These are phyloP conservation scores for Cloeon dipterum DNA, from an alignment of 2,888 invertebrate species.

Conservation along the genomic window DNA sequence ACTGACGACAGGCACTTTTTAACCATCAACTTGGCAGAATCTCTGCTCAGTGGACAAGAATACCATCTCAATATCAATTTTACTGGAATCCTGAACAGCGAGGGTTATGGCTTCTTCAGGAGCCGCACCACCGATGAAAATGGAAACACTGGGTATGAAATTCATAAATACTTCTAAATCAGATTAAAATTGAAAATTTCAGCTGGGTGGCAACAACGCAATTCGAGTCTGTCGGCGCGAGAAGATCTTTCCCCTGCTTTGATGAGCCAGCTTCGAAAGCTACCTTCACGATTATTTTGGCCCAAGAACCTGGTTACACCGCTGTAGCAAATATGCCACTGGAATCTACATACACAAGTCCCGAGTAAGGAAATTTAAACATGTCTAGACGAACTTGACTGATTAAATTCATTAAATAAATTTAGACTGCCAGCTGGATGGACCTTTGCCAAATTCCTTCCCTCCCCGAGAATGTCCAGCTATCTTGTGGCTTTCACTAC, in stretches of 20 bases:
- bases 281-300: not conserved
- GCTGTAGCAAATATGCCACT: not conserved
- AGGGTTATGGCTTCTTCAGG: not conserved
- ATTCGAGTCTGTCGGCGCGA: not conserved
- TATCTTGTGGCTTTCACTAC: not conserved
- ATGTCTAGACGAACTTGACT: no score
- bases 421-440: not conserved
- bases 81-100: not conserved
- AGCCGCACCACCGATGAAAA: not conserved
- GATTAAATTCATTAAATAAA: no score
- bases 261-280: not conserved
- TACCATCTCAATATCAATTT: not conserved
- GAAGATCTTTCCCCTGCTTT: not conserved
- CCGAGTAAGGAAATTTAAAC: not conserved
- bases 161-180: no score
- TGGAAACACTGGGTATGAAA: not conserved
- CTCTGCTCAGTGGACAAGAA: not conserved
- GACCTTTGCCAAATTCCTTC: not conserved
- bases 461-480: not conserved
- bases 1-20: not conserved
- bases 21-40: not conserved
- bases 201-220: not conserved
- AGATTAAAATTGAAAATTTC: no score
- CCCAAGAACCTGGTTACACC: not conserved
- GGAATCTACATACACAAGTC: not conserved